Conservation (phyloP, 2,113 vertebrate genomes). For the Carassius auratus region DNA sequence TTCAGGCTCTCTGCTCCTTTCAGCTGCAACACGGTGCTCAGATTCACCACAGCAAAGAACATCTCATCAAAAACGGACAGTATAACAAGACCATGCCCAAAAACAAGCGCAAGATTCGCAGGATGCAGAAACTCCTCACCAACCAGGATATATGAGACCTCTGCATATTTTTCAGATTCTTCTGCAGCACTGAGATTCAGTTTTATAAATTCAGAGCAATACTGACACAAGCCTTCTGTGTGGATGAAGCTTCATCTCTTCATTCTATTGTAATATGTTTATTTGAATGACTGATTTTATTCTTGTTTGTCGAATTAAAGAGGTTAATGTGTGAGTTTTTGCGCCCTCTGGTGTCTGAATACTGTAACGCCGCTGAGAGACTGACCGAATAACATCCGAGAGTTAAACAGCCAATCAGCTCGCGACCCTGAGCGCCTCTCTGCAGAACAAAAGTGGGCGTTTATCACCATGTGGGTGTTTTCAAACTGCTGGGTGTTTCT, state of each 20-base stretch:
- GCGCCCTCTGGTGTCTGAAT: too few species aligned
- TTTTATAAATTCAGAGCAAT: constrained; percentile 3
- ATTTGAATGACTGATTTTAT: too few species aligned
- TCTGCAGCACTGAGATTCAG: not conserved
- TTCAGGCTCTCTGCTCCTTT: constrained; percentile 93
- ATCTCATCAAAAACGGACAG: constrained; percentile 90
- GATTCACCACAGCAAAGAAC: constrained; percentile 95
- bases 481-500: too few species aligned
- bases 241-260: too few species aligned
- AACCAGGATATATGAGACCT: constrained; percentile 83
- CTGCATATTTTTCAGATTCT: not conserved
- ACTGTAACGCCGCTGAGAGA: too few species aligned
- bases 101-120: constrained; percentile 96
- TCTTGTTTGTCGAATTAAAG: too few species aligned
- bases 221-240: not conserved
- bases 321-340: too few species aligned
- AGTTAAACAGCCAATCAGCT: constrained; percentile 21
- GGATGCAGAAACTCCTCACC: constrained; percentile 86
- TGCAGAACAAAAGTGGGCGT: too few species aligned
- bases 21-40: constrained; percentile 96
- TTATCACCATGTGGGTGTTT: too few species aligned
- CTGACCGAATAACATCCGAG: constrained; percentile 23
- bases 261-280: too few species aligned
- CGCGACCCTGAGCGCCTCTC: not conserved
- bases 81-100: constrained; percentile 96